Evolutionary conservation across 2,113 vertebrate genomes (phyloP).

Genomic region (Rhynchomys soricoides): DNA sequence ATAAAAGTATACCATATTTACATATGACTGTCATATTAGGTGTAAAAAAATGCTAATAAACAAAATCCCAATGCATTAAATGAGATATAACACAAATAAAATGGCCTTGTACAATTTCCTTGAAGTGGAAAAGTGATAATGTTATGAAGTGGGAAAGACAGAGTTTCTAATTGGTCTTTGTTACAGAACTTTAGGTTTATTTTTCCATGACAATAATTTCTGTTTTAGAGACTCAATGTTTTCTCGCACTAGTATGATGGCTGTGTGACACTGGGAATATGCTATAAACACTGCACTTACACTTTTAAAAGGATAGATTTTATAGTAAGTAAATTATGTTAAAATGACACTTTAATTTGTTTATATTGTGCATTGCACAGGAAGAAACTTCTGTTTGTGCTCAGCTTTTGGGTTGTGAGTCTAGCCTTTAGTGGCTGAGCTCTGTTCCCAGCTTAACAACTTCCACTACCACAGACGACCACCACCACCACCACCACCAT

Average conservation of each 20-base stretch:
- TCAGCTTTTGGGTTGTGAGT: neutral
- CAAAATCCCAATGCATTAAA: neutral
- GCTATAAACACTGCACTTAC: neutral
- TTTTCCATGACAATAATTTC: conserved; percentile 38
- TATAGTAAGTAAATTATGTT: conserved; percentile 12
- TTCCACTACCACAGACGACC: no score
- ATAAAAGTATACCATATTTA: neutral
- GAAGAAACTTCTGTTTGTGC: conserved; percentile 26
- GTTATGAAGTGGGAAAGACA: neutral
- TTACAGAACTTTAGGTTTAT: conserved; percentile 18
- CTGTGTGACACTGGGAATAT: neutral
- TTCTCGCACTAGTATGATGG: neutral
- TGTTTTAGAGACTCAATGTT: conserved; percentile 12
- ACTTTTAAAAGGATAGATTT: conserved; percentile 37
- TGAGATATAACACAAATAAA: conserved; percentile 28
- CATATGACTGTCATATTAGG: neutral
- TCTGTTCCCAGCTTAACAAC: neutral
- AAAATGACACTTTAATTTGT: neutral
- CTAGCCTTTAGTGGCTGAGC: neutral
- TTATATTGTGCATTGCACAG: neutral
- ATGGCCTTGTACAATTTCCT: neutral
- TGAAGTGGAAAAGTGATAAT: neutral
- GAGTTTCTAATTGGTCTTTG: neutral
- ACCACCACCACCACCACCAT: no score
- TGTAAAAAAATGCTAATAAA: neutral